phyloP scores from a whole-genome alignment of 2,888 invertebrate species.

The Rhodophaea formosa region DNA sequence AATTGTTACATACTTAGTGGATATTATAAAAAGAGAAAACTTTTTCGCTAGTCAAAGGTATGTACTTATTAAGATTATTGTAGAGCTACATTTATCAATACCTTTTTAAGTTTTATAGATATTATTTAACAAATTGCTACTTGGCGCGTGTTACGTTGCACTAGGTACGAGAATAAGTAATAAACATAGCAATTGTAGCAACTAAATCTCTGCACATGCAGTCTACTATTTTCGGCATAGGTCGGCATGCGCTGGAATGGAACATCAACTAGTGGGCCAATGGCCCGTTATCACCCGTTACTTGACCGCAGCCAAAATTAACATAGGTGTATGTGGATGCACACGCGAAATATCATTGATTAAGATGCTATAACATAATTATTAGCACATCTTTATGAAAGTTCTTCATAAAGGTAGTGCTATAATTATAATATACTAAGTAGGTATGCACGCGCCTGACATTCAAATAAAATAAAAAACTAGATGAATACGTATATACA shows the following conservation, averaged over 20 bases:
- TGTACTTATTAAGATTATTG: neutral
- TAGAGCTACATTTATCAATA: no score
- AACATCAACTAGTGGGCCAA: constrained; percentile 14
- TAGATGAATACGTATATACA: neutral
- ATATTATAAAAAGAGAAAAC: neutral
- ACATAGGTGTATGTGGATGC: constrained; percentile 12
- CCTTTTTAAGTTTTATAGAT: no score
- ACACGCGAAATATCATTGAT: neutral
- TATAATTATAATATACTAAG: neutral
- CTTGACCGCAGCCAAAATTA: constrained; percentile 18
- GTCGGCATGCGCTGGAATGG: neutral
- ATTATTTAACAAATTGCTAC: neutral
- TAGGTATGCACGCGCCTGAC: neutral
- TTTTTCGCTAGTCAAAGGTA: neutral
- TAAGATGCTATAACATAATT: no score
- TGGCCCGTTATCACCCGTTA: constrained; percentile 20
- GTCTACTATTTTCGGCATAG: constrained; percentile 12
- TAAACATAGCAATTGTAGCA: neutral
- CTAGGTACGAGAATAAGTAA: neutral
- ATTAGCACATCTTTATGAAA: no score
- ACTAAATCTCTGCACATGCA: neutral
- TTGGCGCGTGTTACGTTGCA: neutral
- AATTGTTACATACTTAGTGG: neutral
- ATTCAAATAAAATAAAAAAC: neutral
- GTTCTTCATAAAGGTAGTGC: no score